Base-by-base conservation (phyloP, 2,113 vertebrate species). In the Melanocharis versteri region DNA sequence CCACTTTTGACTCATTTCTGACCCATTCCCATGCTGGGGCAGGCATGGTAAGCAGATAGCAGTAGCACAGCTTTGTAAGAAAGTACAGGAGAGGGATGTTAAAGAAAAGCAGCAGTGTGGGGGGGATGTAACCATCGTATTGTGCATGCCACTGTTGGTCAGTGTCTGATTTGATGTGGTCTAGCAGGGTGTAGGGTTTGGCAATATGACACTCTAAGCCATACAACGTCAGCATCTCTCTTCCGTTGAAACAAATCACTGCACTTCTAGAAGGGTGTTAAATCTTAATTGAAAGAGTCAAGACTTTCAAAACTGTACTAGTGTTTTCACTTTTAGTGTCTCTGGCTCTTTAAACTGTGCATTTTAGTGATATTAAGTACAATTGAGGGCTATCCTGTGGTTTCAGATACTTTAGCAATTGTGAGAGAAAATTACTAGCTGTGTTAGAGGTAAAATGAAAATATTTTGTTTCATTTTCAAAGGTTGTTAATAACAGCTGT, bases 401-500 rank as follows among this genome's bases (percentile, higher is more conserved):
- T 85, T 37, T 93, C 28, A 23, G 76, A 58, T 8, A 15, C 47
- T 89, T 72, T 83, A 92, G 37, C 33, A 84, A n/a, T 42, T 85
- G 58, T 15, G 71, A 62, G 42, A 93, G 51, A 40, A 80, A 86
- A 70, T 90, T 73, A 27, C 39, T 90, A 77, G 44, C 28, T 92
- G n/a, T 1, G 1, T 70, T 81, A 56, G 44, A 86, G 39, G 51
- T 73, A 54, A 80, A 93, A 79, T 62, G 71, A 80, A 93, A 94
- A 91, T 69, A 80, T 70, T 89, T 93, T 93, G 54, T 83, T 92
- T 94, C 22, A 12, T 88, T 94, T 91, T 92, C 68, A 64, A 65
- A 64, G 31, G 24, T 33, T 94, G 60, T 70, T 95, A 65, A 65
- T 84, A 65, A 70, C 22, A 54, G 15, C 33, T 72, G 13, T 61